Percentiles rank a stretch among this genome's conserved stretches.
Conservation (phyloP, 1,140 invertebrate species). For the Bombus superbus region DNA sequence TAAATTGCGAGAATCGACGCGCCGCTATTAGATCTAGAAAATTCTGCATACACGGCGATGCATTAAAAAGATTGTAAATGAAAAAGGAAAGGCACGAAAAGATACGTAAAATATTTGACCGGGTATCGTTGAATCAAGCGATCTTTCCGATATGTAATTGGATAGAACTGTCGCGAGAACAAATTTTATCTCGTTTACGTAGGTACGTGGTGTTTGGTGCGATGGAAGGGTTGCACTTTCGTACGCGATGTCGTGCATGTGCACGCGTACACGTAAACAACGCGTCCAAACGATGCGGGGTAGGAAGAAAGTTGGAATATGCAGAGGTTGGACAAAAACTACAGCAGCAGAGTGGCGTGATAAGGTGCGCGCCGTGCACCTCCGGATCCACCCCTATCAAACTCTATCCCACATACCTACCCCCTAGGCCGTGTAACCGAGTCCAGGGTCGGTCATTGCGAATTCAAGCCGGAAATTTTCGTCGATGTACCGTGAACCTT, state of each 20-base stretch:
- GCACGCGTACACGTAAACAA: slow-evolving; percentile 9
- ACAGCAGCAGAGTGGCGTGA: slow-evolving; percentile 54
- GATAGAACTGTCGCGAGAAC: slow-evolving; percentile 14
- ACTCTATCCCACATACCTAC: slow-evolving; percentile 32
- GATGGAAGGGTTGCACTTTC: slow-evolving; percentile 1
- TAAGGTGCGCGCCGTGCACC: slow-evolving; percentile 45
- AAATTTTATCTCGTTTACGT: slow-evolving; percentile 40
- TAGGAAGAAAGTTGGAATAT: slow-evolving; percentile 56
- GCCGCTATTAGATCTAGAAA: too few species aligned
- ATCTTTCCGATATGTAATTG: slow-evolving; percentile 26
- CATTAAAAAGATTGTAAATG: not conserved
- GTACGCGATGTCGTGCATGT: not conserved
- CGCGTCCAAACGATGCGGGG: not conserved
- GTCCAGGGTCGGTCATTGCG: slow-evolving; percentile 39
- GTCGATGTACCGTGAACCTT: not conserved
- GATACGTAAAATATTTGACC: not conserved
- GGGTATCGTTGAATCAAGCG: not conserved
- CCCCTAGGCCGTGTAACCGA: slow-evolving; percentile 17
- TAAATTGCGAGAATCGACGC: too few species aligned
- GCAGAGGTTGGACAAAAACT: slow-evolving; percentile 51
- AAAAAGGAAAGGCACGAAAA: not conserved
- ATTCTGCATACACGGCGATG: too few species aligned
- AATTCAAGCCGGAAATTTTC: slow-evolving; percentile 24
- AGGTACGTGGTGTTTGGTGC: not conserved
- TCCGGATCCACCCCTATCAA: slow-evolving; percentile 50